phyloP scores from a whole-genome alignment of 2,888 invertebrate genomes.

The Lordiphosa andalusiaca region DNA sequence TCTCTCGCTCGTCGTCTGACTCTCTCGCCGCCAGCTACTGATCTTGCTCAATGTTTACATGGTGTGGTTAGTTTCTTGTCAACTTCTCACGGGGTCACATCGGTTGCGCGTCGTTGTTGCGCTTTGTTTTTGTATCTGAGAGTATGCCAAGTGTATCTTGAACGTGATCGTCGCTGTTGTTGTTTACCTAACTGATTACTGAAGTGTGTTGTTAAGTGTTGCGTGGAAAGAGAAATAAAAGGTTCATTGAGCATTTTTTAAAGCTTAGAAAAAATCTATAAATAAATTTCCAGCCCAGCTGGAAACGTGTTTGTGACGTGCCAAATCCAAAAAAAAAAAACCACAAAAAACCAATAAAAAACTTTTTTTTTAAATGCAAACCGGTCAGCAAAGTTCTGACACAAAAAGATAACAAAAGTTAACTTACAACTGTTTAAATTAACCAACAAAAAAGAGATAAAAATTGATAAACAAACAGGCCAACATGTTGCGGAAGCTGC shows the following conservation, averaged over 20 bases:
- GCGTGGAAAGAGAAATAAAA: slow-evolving; percentile 31
- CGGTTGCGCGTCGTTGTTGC: slow-evolving; percentile 19
- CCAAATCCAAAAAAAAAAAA: slow-evolving; percentile 25
- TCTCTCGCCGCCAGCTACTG: slow-evolving; percentile 26
- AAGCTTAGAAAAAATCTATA: slow-evolving; percentile 44
- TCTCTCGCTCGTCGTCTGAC: slow-evolving; percentile 1
- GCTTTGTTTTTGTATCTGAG: slow-evolving; percentile 19
- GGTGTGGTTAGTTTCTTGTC: slow-evolving; percentile 37
- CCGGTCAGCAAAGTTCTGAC: slow-evolving; percentile 44
- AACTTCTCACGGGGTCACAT: slow-evolving; percentile 25
- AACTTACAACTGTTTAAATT: slow-evolving; percentile 43
- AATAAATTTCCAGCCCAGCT: slow-evolving; percentile 47
- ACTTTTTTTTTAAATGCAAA: slow-evolving; percentile 19
- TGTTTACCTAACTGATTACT: slow-evolving; percentile 65
- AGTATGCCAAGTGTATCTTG: slow-evolving; percentile 19
- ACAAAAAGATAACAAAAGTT: slow-evolving; percentile 64
- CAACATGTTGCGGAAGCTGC: slow-evolving; percentile 64
- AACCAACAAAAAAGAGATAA: slow-evolving; percentile 34
- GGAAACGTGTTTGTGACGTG: slow-evolving; percentile 45
- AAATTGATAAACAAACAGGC: slow-evolving; percentile 42
- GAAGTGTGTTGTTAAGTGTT: slow-evolving; percentile 56
- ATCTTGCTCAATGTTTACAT: slow-evolving; percentile 52
- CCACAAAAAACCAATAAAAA: slow-evolving; percentile 7
- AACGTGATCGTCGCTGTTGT: slow-evolving; percentile 47
- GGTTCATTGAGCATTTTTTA: slow-evolving; percentile 67